Conservation (phyloP, 2,888 invertebrate genomes). For the Leucophenga montana region DNA sequence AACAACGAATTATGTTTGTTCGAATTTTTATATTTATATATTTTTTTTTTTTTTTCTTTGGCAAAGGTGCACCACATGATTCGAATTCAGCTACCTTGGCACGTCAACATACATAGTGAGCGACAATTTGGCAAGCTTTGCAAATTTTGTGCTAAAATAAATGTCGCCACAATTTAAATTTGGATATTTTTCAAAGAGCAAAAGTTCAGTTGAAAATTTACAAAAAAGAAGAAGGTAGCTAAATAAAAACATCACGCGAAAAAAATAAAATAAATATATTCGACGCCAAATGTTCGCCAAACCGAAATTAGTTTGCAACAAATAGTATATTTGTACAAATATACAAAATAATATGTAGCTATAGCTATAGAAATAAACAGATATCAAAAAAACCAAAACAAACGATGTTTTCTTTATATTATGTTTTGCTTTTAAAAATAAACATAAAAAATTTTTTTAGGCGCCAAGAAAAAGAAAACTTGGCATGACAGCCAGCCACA, state of each 20-base stretch:
- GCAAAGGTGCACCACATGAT: no score
- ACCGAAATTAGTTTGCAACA: background rate
- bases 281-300: conserved; percentile 50
- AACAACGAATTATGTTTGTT: background rate
- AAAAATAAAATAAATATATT: conserved; percentile 42
- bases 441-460: no score
- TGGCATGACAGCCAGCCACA: no score
- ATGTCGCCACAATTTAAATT: conserved; percentile 13
- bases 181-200: conserved; percentile 45
- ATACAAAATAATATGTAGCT: conserved; percentile 1
- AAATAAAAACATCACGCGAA: conserved; percentile 20
- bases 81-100: no score
- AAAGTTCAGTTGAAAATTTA: conserved; percentile 57
- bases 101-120: no score
- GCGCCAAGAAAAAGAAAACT: no score
- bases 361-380: background rate
- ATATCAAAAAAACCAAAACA: background rate
- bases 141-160: background rate
- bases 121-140: conserved; percentile 20
- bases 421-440: no score
- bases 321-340: conserved; percentile 7
- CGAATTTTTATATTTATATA: background rate
- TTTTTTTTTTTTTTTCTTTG: background rate
- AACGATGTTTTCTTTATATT: conserved; percentile 4
- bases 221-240: conserved; percentile 33